A percentile compares a stretch with the other conserved stretches of the same genome.
phyloP scores from a whole-genome alignment of 2,113 vertebrate genomes.

The Carassius auratus region DNA sequence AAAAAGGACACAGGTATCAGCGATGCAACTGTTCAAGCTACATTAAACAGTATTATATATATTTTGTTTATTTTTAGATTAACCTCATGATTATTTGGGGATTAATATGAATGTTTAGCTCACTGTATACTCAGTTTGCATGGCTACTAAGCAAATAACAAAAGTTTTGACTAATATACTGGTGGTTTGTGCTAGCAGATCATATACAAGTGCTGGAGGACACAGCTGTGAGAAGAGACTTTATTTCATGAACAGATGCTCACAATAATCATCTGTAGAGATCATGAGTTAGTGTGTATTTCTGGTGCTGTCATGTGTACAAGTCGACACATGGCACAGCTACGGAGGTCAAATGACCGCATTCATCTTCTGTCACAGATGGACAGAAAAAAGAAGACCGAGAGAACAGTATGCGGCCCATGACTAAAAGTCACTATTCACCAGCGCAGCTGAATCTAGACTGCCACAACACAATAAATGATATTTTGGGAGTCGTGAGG shows the following conservation, averaged over 20 bases:
- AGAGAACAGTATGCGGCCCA: background rate
- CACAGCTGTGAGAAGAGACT: constrained; percentile 1
- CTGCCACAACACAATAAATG: background rate
- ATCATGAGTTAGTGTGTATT: background rate
- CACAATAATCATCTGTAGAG: background rate
- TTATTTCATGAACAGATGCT: constrained; percentile 17
- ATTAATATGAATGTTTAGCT: background rate
- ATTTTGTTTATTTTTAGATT: background rate
- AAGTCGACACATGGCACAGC: constrained; percentile 7
- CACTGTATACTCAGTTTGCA: background rate
- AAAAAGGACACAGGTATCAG: background rate
- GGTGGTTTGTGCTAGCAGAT: background rate
- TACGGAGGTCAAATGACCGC: constrained; percentile 1
- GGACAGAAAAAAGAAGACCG: background rate
- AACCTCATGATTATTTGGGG: background rate
- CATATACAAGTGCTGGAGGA: background rate
- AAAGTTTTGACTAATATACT: background rate
- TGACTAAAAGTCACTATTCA: background rate
- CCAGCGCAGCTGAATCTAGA: background rate
- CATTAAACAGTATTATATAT: background rate
- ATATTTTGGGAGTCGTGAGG: background rate
- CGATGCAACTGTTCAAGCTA: background rate
- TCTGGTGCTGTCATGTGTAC: constrained; percentile 2
- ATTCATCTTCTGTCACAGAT: constrained; percentile 14
- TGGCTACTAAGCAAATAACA: background rate